A percentile compares a stretch with the other conserved stretches of the same genome.
phyloP scores from a whole-genome alignment of 2,888 invertebrate species.

The Torymus texanus region DNA sequence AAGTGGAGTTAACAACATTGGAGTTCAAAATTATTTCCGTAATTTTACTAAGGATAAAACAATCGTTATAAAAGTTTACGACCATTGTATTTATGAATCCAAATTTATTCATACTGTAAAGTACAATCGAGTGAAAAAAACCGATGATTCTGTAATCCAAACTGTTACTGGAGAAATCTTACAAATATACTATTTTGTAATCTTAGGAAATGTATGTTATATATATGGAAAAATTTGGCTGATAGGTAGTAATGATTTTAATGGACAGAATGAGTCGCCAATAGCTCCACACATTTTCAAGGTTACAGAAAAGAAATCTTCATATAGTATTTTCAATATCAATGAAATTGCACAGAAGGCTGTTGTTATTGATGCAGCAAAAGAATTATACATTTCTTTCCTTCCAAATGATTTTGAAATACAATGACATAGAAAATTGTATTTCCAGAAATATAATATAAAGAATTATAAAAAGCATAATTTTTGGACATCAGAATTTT shows the following conservation, averaged over 20 bases:
- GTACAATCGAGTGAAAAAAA: slow-evolving; percentile 3
- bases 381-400: slow-evolving; percentile 2
- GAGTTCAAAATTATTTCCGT: slow-evolving; percentile 13
- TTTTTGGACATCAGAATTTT: neutral
- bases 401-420: slow-evolving; percentile 11
- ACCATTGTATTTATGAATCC: slow-evolving; percentile 12
- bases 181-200: slow-evolving; percentile 7
- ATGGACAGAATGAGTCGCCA: neutral
- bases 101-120: neutral
- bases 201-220: neutral
- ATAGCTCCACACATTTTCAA: slow-evolving; percentile 1
- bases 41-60: neutral
- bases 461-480: neutral
- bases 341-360: slow-evolving; percentile 2
- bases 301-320: neutral
- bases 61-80: neutral
- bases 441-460: neutral
- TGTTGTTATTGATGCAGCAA: slow-evolving; percentile 1
- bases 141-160: slow-evolving; percentile 1
- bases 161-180: neutral
- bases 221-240: slow-evolving; percentile 2
- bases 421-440: neutral
- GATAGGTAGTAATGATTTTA: slow-evolving; percentile 12
- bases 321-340: neutral
- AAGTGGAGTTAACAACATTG: neutral